Base-by-base conservation (phyloP, 1,140 invertebrate species). In the Dendroctonus ponderosae region DNA sequence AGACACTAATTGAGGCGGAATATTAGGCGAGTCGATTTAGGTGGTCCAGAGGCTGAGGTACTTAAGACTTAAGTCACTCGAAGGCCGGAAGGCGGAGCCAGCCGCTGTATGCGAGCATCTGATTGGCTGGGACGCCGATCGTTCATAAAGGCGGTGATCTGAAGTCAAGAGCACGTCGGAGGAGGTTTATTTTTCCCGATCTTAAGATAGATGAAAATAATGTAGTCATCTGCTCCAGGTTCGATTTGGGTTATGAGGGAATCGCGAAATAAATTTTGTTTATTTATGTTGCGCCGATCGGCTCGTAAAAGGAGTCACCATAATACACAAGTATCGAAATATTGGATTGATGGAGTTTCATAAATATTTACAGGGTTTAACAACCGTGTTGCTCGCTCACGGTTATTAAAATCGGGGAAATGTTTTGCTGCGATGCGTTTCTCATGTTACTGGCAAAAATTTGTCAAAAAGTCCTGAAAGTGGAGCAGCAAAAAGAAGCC, bases 1-100 rank as follows among this genome's bases (percentile, higher is more conserved):
- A 51, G 52, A 38, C 26, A 59, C 63, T 66, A 66, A 66, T 66
- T 66, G 44, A 53, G 43, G 42, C 37, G n/a, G 9, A 56, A 15
- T 9, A 15, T 41, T 48, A 39, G 44, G 62, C 49, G 46, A 40
- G 52, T 26, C 51, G 37, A 66, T 26, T 26, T 66, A 66, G 63
- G 63, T 58, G 63, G 56, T 66, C 54, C 53, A 54, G 41, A 48
- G 51, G 62, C 51, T 41, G 63, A 58, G 62, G 46, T 64, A 11
- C 42, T 60, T 49, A 26, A 60, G 41, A n/a, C 11, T 59, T n/a
- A 26, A 54, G n/a, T 39, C 12, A 39, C 14, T 56, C 54, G 56
- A 15, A 66, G 14, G 56, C 63, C 50, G 63, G 54, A 48, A 58
- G 63, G 63, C 51, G 63, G 8, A 54, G 26, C 44, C 50, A 57